phyloP scores from a whole-genome alignment of 1,140 invertebrate species.

The Lordiphosa collinella region DNA sequence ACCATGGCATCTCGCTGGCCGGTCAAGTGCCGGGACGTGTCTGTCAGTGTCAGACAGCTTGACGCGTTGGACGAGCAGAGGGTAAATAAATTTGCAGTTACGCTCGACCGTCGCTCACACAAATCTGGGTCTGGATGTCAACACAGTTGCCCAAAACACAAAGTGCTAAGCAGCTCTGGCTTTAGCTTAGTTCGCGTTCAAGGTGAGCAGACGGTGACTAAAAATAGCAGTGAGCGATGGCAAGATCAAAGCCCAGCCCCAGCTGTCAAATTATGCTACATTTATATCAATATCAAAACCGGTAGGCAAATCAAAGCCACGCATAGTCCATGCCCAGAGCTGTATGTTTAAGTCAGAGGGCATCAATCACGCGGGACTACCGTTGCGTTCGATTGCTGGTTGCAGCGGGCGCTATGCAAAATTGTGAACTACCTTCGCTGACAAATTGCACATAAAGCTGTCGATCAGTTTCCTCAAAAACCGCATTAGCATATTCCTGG shows the following conservation, averaged over 20 bases:
- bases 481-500: constrained; percentile 44
- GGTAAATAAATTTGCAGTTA: constrained; percentile 66
- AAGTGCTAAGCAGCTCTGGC: constrained; percentile 19
- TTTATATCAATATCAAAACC: constrained; percentile 49
- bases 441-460: constrained; percentile 78
- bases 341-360: constrained; percentile 46
- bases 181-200: constrained; percentile 46
- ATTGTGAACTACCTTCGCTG: constrained; percentile 71
- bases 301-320: constrained; percentile 51
- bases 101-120: constrained; percentile 31
- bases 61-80: constrained; percentile 31
- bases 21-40: constrained; percentile 60
- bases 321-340: constrained; percentile 32
- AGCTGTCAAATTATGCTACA: constrained; percentile 75
- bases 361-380: constrained; percentile 51
- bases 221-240: constrained; percentile 68
- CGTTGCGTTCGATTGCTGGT: constrained; percentile 8
- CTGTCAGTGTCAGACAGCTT: constrained; percentile 47
- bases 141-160: constrained; percentile 28
- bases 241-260: constrained; percentile 41
- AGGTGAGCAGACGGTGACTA: constrained; percentile 56
- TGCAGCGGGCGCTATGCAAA: constrained; percentile 63
- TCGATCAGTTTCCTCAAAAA: constrained; percentile 66
- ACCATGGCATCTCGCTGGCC: constrained; percentile 52
- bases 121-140: constrained; percentile 71